phyloP scores from a whole-genome alignment of 1,140 invertebrate species.

The Eufriesea mexicana region DNA sequence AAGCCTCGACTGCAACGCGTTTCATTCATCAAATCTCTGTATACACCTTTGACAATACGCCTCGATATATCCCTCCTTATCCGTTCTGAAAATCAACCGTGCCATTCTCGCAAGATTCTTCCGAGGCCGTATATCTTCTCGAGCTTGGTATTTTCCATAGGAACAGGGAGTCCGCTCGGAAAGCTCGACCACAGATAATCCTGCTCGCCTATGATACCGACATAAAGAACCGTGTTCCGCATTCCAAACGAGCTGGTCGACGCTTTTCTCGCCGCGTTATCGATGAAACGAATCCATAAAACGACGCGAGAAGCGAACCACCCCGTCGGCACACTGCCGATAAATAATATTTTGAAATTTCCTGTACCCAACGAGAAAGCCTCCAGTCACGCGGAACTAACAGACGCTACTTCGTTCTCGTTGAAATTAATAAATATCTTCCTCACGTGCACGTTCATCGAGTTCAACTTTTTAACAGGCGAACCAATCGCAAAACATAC shows the following conservation, averaged over 20 bases:
- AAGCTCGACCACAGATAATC: neutral
- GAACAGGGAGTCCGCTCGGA: neutral
- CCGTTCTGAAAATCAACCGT: neutral
- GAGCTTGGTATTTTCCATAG: neutral
- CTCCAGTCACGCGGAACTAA: neutral
- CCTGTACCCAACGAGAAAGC: neutral
- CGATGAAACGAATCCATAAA: conserved; percentile 11
- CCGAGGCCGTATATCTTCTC: neutral
- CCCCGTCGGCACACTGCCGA: neutral
- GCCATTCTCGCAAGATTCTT: neutral
- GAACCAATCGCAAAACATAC: too few relatives aligned
- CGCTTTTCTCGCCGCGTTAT: neutral
- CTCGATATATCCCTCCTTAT: neutral
- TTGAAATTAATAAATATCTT: conserved; percentile 15
- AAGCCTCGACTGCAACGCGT: neutral
- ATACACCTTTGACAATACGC: neutral
- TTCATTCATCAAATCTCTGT: neutral
- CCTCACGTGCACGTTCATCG: neutral
- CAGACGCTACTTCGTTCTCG: neutral
- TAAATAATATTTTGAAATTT: conserved; percentile 20
- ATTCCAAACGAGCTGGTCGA: neutral
- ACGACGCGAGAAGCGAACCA: neutral
- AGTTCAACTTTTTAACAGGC: too few relatives aligned
- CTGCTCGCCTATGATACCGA: too few relatives aligned
- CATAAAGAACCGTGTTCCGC: neutral